Percentiles rank a stretch among this genome's conserved stretches.
These are phyloP conservation scores for Ophraella communa DNA, from an alignment of 2,888 invertebrate genomes.

Conservation along the genomic window DNA sequence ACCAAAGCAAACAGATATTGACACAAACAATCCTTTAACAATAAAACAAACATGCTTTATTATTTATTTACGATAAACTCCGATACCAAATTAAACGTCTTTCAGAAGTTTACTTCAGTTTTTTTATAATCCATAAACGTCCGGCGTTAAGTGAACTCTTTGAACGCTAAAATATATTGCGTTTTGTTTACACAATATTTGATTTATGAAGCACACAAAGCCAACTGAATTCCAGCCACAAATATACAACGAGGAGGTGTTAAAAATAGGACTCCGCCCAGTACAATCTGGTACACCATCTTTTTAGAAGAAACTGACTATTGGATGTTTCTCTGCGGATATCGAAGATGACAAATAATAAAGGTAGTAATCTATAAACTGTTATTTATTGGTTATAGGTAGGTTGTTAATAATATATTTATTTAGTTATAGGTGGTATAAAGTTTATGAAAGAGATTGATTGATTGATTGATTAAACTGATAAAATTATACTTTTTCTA, in stretches of 20 bases:
- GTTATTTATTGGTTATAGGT: too few relatives aligned
- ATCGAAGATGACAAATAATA: not conserved
- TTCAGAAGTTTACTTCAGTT: not conserved
- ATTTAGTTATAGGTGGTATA: too few relatives aligned
- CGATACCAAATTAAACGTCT: not conserved
- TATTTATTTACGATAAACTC: too few relatives aligned
- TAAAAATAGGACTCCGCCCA: constrained; percentile 35
- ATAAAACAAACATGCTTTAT: not conserved
- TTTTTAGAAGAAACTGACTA: not conserved
- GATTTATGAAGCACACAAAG: constrained; percentile 33
- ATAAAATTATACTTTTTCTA: too few relatives aligned
- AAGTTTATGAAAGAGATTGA: too few relatives aligned
- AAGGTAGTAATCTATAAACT: not conserved
- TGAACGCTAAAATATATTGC: constrained; percentile 25
- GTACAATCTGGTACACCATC: constrained; percentile 35
- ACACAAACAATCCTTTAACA: not conserved
- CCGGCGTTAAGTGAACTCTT: constrained; percentile 27
- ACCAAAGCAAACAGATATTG: not conserved
- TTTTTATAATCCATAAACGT: constrained; percentile 26
- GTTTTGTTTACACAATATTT: constrained; percentile 41
- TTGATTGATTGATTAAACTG: too few relatives aligned
- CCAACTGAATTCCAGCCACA: constrained; percentile 30
- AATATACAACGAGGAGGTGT: constrained; percentile 27
- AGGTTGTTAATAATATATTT: too few relatives aligned
- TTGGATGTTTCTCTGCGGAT: not conserved